These are phyloP conservation scores for Slavum lentiscoides DNA, from an alignment of 2,888 invertebrate species.

Conservation along the genomic window DNA sequence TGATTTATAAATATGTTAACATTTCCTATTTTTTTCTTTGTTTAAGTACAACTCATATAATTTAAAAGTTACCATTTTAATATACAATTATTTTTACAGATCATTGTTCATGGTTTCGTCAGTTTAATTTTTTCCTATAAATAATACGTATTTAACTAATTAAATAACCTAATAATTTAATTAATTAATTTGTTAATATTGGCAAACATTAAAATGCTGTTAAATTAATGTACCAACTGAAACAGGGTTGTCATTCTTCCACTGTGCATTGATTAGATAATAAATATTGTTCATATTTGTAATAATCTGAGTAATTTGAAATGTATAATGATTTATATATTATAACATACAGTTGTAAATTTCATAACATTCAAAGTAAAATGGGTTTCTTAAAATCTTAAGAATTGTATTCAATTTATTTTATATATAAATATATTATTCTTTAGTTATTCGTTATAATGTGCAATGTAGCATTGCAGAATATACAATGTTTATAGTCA, in stretches of 20 bases:
- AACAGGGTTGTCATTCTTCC: conserved; percentile 40
- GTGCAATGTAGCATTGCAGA: conserved; percentile 3
- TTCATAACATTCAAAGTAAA: not conserved
- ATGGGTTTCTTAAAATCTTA: not conserved
- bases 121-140: conserved; percentile 4
- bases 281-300: conserved; percentile 19
- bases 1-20: not conserved
- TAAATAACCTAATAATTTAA: not conserved
- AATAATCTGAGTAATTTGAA: conserved; percentile 13
- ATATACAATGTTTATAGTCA: not conserved
- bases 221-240: conserved; percentile 1
- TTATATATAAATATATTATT: conserved; percentile 4
- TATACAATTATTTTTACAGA: conserved; percentile 18
- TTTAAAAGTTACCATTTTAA: conserved; percentile 1
- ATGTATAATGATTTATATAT: not conserved
- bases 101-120: not conserved
- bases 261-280: conserved; percentile 42
- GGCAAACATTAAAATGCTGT: not conserved
- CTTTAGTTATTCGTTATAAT: conserved; percentile 10
- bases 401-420: not conserved
- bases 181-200: not conserved
- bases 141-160: not conserved
- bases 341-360: conserved; percentile 1
- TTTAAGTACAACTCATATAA: conserved; percentile 4
- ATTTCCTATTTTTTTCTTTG: not conserved